Percentiles rank a stretch among this genome's conserved stretches.
Evolutionary conservation across 92 coral and sea anemone species (phyloP).

Genomic region (Muricea muricata): DNA sequence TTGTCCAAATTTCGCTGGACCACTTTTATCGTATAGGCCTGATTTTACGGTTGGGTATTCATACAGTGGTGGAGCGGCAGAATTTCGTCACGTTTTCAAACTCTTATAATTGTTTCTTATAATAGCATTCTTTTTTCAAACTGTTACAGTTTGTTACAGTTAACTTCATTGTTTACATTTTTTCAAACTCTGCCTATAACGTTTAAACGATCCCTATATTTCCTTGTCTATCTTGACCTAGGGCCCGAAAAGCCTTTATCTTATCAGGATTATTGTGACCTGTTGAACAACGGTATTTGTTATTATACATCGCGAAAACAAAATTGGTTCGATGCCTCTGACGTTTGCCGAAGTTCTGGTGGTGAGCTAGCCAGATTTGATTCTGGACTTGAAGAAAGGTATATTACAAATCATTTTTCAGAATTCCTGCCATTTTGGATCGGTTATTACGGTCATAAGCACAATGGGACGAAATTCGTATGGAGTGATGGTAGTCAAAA

Average conservation of each 20-base stretch:
- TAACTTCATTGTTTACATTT: no score
- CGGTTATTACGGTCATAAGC: constrained; percentile 2
- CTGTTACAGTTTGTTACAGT: no score
- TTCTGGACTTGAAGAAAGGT: not conserved
- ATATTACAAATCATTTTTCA: not conserved
- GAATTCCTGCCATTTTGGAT: not conserved
- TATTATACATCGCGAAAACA: not conserved
- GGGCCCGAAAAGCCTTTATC: not conserved
- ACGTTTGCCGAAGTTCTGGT: not conserved
- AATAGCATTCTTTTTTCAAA: no score
- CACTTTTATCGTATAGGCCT: no score
- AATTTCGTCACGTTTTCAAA: no score
- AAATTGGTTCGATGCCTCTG: constrained; percentile 20
- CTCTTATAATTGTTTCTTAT: no score
- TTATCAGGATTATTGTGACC: not conserved
- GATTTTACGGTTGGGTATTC: no score
- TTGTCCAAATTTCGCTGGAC: no score
- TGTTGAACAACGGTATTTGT: not conserved
- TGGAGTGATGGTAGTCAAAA: not conserved
- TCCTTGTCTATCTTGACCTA: not conserved
- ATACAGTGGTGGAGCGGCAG: no score
- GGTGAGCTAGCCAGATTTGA: not conserved
- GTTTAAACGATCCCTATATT: no score
- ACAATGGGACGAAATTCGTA: not conserved
- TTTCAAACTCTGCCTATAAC: no score